phyloP scores from a whole-genome alignment of 2,888 invertebrate species.

The Drosophila mulleri region DNA sequence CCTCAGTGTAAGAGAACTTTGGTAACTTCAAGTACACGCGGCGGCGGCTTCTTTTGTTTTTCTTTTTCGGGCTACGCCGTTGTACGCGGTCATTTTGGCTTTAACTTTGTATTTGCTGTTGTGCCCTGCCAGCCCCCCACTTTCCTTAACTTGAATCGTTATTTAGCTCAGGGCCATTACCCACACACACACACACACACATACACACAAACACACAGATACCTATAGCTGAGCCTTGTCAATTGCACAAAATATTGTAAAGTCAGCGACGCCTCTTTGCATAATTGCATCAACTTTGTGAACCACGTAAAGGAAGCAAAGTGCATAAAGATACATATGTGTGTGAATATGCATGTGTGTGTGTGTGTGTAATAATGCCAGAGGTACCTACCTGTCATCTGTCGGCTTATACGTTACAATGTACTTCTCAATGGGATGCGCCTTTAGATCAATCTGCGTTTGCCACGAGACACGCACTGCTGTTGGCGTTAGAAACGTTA shows the following conservation, averaged over 20 bases:
- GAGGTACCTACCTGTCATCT: conserved; percentile 92
- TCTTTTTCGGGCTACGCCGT: conserved; percentile 41
- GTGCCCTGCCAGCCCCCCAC: background rate
- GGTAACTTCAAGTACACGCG: conserved; percentile 52
- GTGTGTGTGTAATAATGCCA: conserved; percentile 33
- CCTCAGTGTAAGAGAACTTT: conserved; percentile 50
- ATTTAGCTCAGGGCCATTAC: conserved; percentile 74
- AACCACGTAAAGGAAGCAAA: background rate
- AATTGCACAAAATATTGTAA: conserved; percentile 69
- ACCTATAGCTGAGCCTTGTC: conserved; percentile 53
- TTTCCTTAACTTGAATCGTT: conserved; percentile 45
- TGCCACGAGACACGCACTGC: conserved; percentile 95
- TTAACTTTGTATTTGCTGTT: conserved; percentile 65
- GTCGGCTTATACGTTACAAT: conserved; percentile 96
- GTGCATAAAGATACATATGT: background rate
- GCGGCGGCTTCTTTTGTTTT: conserved; percentile 53
- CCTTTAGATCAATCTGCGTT: conserved; percentile 89
- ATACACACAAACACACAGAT: conserved; percentile 3
- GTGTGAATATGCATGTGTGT: background rate
- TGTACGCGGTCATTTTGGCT: conserved; percentile 73
- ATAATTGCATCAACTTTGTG: conserved; percentile 51
- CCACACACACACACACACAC: conserved; percentile 33
- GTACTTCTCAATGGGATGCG: conserved; percentile 91
- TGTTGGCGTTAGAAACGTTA: conserved; percentile 93
- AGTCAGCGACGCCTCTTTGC: conserved; percentile 43